Evolutionary conservation across 2,888 invertebrate genomes (phyloP).

Genomic region (Morpho achilles): DNA sequence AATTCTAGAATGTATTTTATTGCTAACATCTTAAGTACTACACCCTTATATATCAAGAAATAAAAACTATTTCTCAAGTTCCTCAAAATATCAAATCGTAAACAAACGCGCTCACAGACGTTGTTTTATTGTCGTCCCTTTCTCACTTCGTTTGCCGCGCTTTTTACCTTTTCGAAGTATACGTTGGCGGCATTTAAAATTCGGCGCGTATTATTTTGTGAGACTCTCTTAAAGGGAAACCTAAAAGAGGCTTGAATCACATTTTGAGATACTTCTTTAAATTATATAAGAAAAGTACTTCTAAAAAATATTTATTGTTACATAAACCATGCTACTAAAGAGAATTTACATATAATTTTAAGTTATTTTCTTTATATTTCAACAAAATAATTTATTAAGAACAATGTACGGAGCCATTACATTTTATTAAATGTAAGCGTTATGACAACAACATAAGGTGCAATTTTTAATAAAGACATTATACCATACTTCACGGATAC

Average conservation of each 20-base stretch:
- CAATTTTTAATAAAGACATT: slow-evolving; percentile 32
- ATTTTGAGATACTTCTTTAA: slow-evolving; percentile 74
- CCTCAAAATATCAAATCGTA: slow-evolving; percentile 69
- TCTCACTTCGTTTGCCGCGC: slow-evolving; percentile 73
- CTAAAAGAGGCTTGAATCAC: slow-evolving; percentile 61
- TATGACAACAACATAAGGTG: slow-evolving; percentile 25
- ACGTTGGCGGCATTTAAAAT: slow-evolving; percentile 77
- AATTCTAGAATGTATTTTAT: slow-evolving; percentile 52
- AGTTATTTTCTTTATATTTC: slow-evolving; percentile 47
- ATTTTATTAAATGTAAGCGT: slow-evolving; percentile 31
- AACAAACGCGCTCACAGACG: slow-evolving; percentile 69
- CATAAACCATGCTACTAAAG: slow-evolving; percentile 25
- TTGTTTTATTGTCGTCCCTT: slow-evolving; percentile 78
- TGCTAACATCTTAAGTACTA: slow-evolving; percentile 48
- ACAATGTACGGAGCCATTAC: slow-evolving; percentile 56
- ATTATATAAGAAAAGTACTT: slow-evolving; percentile 43
- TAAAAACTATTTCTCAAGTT: slow-evolving; percentile 71
- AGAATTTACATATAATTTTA: slow-evolving; percentile 24
- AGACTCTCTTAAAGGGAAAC: slow-evolving; percentile 56
- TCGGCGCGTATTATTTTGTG: slow-evolving; percentile 71
- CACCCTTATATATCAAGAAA: slow-evolving; percentile 61
- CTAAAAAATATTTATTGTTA: slow-evolving; percentile 42
- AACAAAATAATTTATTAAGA: slow-evolving; percentile 56
- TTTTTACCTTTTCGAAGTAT: slow-evolving; percentile 67
- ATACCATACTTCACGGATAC: slow-evolving; percentile 64